Percentiles rank a stretch among this genome's conserved stretches.
phyloP scores from a whole-genome alignment of 2,888 invertebrate species.

The Drosophila antonietae region DNA sequence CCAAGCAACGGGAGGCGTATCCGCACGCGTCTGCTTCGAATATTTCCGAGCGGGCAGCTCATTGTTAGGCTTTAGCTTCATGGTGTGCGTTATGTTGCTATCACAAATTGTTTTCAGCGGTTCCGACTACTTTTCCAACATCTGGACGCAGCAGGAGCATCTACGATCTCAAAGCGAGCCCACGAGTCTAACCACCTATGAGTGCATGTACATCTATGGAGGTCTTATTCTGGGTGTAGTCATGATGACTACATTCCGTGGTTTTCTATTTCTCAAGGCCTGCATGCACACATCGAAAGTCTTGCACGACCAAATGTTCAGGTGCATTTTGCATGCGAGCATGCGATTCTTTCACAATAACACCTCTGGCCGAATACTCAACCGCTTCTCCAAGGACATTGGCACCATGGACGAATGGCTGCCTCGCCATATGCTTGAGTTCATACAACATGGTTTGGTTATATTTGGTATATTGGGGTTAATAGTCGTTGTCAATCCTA shows the following conservation, averaged over 20 bases:
- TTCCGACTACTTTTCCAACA: slow-evolving; percentile 88
- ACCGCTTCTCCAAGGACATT: slow-evolving; percentile 91
- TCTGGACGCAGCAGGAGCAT: slow-evolving; percentile 86
- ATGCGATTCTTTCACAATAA: slow-evolving; percentile 95
- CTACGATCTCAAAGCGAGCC: slow-evolving; percentile 75
- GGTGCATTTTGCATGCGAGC: slow-evolving; percentile 89
- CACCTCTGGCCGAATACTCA: slow-evolving; percentile 90
- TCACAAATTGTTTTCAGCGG: slow-evolving; percentile 87
- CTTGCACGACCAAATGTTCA: slow-evolving; percentile 93
- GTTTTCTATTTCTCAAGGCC: slow-evolving; percentile 89
- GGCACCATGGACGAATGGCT: slow-evolving; percentile 87
- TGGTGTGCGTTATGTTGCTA: slow-evolving; percentile 85
- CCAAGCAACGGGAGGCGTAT: slow-evolving; percentile 84
- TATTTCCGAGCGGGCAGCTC: slow-evolving; percentile 86
- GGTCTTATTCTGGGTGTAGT: slow-evolving; percentile 83
- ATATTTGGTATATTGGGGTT: slow-evolving; percentile 91
- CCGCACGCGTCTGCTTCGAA: slow-evolving; percentile 83
- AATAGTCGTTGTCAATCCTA: slow-evolving; percentile 89
- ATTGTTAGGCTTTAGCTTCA: slow-evolving; percentile 83
- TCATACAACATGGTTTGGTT: slow-evolving; percentile 85
- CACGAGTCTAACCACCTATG: slow-evolving; percentile 77
- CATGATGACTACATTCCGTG: slow-evolving; percentile 86
- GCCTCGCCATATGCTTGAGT: slow-evolving; percentile 86
- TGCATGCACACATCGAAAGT: slow-evolving; percentile 91
- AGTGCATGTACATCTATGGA: slow-evolving; percentile 84